Percentiles rank a stretch among this genome's conserved stretches.
These are phyloP conservation scores for Lasaia peninsularis DNA, from an alignment of 1,140 invertebrate genomes.

Conservation along the genomic window DNA sequence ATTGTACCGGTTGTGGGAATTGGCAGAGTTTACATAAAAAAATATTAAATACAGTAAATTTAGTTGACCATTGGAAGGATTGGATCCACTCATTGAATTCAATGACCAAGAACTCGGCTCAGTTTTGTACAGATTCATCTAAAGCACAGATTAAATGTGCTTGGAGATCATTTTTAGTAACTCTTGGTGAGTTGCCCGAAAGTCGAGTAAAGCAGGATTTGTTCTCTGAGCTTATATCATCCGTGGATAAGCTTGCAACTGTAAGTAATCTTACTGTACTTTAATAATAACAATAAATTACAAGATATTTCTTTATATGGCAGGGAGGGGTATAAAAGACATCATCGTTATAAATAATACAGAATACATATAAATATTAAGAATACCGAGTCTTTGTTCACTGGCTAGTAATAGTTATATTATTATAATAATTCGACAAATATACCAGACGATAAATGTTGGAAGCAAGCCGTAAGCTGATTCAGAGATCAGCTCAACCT, in stretches of 20 bases:
- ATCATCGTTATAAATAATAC: too few relatives aligned
- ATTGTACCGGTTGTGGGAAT: slow-evolving; percentile 38
- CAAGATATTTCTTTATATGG: too few relatives aligned
- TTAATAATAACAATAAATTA: background rate
- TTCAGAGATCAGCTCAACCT: too few relatives aligned
- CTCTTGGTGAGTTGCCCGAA: slow-evolving; percentile 42
- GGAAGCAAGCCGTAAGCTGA: too few relatives aligned
- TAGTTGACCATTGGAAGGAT: slow-evolving; percentile 42
- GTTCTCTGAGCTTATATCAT: slow-evolving; percentile 35
- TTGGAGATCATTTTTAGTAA: slow-evolving; percentile 55
- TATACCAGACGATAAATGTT: too few relatives aligned
- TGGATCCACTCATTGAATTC: slow-evolving; percentile 43
- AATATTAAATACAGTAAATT: slow-evolving; percentile 37
- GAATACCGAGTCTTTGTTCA: too few relatives aligned
- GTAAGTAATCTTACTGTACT: slow-evolving; percentile 26
- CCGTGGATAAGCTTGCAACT: slow-evolving; percentile 32
- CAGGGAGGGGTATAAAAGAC: too few relatives aligned
- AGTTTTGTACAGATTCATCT: slow-evolving; percentile 27
- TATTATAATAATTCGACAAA: too few relatives aligned
- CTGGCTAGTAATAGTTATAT: too few relatives aligned
- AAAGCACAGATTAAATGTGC: slow-evolving; percentile 46
- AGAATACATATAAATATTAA: too few relatives aligned
- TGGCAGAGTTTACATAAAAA: slow-evolving; percentile 30
- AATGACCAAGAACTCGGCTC: slow-evolving; percentile 33
- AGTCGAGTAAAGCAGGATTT: slow-evolving; percentile 43